Conservation (phyloP, 2,888 invertebrate species). For the Callosobruchus maculatus region DNA sequence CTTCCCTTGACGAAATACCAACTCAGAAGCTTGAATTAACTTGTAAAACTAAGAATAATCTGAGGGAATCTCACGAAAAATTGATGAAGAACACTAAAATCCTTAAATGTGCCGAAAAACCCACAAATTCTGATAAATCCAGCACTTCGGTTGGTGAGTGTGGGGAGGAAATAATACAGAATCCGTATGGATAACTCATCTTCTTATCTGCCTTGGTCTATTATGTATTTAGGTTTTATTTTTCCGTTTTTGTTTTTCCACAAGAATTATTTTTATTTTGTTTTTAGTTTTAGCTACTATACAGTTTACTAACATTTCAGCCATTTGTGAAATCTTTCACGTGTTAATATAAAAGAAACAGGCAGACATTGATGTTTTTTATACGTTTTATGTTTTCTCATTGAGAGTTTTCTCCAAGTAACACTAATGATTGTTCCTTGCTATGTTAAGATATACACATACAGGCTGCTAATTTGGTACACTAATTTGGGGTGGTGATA, state of each 20-base stretch:
- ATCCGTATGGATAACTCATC: background rate
- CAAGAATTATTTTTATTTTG: background rate
- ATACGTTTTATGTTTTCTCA: no score
- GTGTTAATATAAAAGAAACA: no score
- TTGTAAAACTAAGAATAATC: background rate
- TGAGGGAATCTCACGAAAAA: background rate
- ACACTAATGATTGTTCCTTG: no score
- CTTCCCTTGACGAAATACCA: background rate
- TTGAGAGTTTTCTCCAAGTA: no score
- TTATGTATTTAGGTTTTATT: background rate
- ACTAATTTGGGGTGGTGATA: no score
- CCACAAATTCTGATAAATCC: background rate
- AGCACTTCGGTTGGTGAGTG: background rate
- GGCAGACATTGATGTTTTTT: no score
- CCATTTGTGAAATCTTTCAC: background rate
- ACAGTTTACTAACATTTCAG: background rate
- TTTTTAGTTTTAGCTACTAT: background rate
- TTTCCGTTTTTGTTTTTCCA: background rate
- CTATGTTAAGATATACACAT: no score
- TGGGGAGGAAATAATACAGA: background rate
- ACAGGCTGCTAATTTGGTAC: no score
- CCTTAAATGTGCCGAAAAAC: background rate
- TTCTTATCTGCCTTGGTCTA: background rate
- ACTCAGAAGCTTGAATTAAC: background rate
- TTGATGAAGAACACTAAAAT: background rate